Evolutionary conservation across 23 tunicate genomes (phyloP), one percentile per base, ranked within the genome.

Genomic region (Halocynthia aurantium): DNA sequence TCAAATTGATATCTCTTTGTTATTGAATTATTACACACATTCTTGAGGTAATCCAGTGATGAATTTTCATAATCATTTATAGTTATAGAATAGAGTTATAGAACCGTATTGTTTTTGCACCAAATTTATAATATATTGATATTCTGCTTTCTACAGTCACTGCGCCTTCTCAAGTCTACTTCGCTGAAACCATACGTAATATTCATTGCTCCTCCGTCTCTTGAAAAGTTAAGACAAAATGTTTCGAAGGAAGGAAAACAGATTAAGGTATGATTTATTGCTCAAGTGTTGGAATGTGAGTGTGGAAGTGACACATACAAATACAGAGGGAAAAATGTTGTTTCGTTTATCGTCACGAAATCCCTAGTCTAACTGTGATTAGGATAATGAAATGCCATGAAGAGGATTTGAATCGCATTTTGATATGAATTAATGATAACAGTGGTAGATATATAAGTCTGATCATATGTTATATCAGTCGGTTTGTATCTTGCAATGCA

Each of bases 201-300:
- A 56, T 93, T 93, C 72, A 77, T 93, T 71, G 87, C 82, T 6
- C 98, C 98, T 19, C 98, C 98, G 13, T 81, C 98, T 52, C 88
- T 92, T 22, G 98, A 92, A 21, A 72, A 74, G 13, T 61, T 92
- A 66, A 69, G 98, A 50, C 82, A 75, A 74, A 92, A 92, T 69
- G 88, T 86, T 82, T 72, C 81, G 6, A 86, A 77, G 54, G 98
- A 92, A 78, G 81, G 98, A 75, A 92, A 83, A 79, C 98, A 92
- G 61, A 55, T 92, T 22, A 92, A 82, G 72, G 94, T 87, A 12
- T 0, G 72, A n/a, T 2, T 19, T 68, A 13, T 20, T 17, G 18
- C 13, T 68, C 18, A 60, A 15, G n/a, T 15, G 64, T 60, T n/a
- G 17, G 17, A 15, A 15, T 15, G 64, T 15, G 64, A n/a, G 2